These are phyloP conservation scores for Dicentrarchus labrax DNA, from an alignment of 2,113 vertebrate genomes.

Conservation along the genomic window DNA sequence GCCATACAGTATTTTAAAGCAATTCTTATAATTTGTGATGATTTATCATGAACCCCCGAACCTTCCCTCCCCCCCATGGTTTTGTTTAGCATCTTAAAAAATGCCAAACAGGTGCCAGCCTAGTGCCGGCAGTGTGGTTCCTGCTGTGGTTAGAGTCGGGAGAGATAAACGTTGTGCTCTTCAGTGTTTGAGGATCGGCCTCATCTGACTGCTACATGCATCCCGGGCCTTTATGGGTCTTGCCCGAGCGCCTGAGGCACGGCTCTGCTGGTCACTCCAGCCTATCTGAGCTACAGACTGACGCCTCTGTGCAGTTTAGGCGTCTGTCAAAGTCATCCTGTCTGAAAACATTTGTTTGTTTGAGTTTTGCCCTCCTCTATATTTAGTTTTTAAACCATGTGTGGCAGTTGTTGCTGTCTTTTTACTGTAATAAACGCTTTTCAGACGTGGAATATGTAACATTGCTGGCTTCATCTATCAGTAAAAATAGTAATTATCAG, in stretches of 20 bases:
- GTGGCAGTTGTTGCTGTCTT: not conserved
- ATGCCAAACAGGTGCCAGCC: not conserved
- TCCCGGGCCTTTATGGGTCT: constrained; percentile 36
- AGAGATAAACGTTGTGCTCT: not conserved
- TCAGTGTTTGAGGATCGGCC: not conserved
- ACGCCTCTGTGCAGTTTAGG: constrained; percentile 44
- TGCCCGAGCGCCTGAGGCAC: constrained; percentile 36
- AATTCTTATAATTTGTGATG: not conserved
- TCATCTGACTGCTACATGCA: constrained; percentile 18
- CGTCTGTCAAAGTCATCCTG: constrained; percentile 49
- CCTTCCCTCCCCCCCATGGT: not conserved
- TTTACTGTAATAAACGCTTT: not conserved
- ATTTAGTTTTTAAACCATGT: not conserved
- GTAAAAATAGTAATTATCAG: not conserved
- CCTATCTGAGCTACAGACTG: constrained; percentile 45
- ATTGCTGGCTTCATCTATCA: not conserved
- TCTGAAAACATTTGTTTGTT: not conserved
- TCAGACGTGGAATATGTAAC: not conserved
- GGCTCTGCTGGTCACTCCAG: constrained; percentile 58
- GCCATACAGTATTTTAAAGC: not conserved
- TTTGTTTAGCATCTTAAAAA: not conserved
- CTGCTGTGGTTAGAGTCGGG: not conserved
- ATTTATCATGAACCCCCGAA: not conserved
- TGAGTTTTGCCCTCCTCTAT: constrained; percentile 1
- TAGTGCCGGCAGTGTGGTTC: not conserved